Conservation (phyloP, 2,797 vertebrate genomes). For the Acipenser oxyrinchus region DNA sequence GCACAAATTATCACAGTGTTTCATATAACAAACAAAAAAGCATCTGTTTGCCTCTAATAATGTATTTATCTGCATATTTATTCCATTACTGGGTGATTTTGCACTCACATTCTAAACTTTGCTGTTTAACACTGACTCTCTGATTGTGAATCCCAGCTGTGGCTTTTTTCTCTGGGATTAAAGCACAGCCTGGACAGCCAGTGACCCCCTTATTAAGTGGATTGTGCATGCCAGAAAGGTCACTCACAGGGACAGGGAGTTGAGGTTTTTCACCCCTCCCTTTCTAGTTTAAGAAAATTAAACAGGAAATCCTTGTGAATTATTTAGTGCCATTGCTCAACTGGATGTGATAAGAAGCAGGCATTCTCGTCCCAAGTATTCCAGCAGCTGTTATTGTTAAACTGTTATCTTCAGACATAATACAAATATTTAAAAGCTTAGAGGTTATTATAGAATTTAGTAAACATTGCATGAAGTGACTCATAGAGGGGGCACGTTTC, state of each 20-base stretch:
- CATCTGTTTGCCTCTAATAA: no score
- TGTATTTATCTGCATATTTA: no score
- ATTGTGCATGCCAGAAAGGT: background rate
- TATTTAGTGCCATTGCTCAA: constrained; percentile 6
- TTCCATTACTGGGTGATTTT: no score
- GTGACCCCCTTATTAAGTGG: background rate
- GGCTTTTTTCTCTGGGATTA: background rate
- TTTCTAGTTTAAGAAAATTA: background rate
- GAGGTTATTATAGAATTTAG: no score
- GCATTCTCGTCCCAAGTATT: constrained; percentile 7
- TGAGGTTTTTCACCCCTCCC: background rate
- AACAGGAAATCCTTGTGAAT: constrained; percentile 14
- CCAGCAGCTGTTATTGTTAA: no score
- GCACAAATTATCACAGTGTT: no score
- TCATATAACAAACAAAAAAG: no score
- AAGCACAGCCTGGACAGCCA: background rate
- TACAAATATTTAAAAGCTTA: no score
- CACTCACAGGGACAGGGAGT: background rate
- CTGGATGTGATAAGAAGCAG: constrained; percentile 22
- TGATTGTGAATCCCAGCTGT: background rate
- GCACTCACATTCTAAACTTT: no score
- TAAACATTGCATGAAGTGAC: no score
- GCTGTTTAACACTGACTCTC: background rate
- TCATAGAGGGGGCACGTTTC: no score
- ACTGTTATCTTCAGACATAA: no score